Conservation (phyloP, 1,140 invertebrate genomes). For the Drosophila mojavensis region DNA sequence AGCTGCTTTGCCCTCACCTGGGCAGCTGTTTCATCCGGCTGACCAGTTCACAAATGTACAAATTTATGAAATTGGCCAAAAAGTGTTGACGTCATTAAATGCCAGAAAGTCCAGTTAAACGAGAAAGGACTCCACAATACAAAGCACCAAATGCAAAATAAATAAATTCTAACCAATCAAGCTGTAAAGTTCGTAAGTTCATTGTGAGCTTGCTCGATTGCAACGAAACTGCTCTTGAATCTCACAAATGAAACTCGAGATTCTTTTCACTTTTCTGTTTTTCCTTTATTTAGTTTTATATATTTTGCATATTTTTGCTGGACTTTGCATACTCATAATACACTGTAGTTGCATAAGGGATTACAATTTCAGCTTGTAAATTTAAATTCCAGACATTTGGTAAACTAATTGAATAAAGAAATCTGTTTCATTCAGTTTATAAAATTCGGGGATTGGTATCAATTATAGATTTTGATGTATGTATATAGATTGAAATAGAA, state of each 20-base stretch:
- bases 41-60: constrained; percentile 18
- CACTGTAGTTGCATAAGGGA: no score
- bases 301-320: no score
- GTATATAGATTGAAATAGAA: no score
- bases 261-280: background rate
- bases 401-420: no score
- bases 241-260: background rate
- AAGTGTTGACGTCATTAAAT: constrained; percentile 36
- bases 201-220: background rate
- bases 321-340: no score
- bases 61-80: constrained; percentile 54
- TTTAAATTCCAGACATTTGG: no score
- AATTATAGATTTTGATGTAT: no score
- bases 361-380: no score
- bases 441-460: no score
- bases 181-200: background rate
- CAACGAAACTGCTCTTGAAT: background rate
- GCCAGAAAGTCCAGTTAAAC: background rate
- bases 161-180: constrained; percentile 32
- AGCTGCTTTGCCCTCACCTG: constrained; percentile 18
- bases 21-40: background rate
- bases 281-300: background rate
- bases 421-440: no score
- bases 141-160: constrained; percentile 1
- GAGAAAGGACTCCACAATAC: constrained; percentile 8